Base-by-base conservation (phyloP, 2,888 invertebrate species). In the Odontocerum albicorne region DNA sequence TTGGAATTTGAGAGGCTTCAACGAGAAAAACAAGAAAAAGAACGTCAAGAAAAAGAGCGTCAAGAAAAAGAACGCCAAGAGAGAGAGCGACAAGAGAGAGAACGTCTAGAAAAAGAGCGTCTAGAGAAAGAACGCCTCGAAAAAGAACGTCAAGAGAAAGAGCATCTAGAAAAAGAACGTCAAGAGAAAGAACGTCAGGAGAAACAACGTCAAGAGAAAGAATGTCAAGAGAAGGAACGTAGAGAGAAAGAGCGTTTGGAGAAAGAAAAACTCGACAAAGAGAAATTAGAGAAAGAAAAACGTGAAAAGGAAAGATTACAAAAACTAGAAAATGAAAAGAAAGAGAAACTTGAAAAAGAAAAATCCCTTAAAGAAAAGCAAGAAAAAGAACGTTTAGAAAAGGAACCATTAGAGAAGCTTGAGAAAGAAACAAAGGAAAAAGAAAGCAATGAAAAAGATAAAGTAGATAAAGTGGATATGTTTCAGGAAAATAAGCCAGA, bases 381-480 rank as follows among this genome's bases (percentile, higher is more conserved):
- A 61, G 70, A 80, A 63, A 67, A 72, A 62, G 62, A 66, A 4
- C 71, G 70, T 65, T 66, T 65, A 59, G 79, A 80, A 33, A 72
- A 72, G 45, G 77, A 77, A 47, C 69, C 67, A 45, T 44, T 65
- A 60, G 70, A 71, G 50, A 66, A 68, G 21, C 59, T 70, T 16
- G 73, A 74, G 31, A 71, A 65, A 62, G 72, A 71, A 50, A 76
- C 70, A 62, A 63, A 61, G 74, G 70, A 70, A 70, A 59, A 57
- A 44, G 74, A 74, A 55, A 72, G 67, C 64, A 63, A 62, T 43
- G 72, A 72, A 8, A 73, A 69, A 64, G 72, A 71, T 52, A 67
- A 66, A 56, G 35, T 52, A 3, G 64, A 61, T 35, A 46, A 64
- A 55, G 57, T 62, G n/a, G 66, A 67, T 21, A 60, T 59, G 31